A percentile compares a stretch with the other conserved stretches of the same genome.
These are phyloP conservation scores for Scotopteryx bipunctaria DNA, from an alignment of 2,888 invertebrate genomes.

Conservation along the genomic window DNA sequence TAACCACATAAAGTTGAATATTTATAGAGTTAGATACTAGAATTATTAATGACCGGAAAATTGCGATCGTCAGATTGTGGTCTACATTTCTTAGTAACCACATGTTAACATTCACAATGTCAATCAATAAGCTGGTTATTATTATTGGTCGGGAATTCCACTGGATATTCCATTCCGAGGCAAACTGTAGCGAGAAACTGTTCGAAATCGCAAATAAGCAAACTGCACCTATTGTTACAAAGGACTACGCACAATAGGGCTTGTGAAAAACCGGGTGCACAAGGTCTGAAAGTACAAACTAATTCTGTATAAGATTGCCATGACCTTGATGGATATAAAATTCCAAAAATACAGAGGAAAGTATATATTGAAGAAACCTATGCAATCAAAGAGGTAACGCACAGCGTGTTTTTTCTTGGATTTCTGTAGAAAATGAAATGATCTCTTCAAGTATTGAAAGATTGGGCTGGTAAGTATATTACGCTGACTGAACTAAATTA, in stretches of 20 bases:
- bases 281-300: not conserved
- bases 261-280: not conserved
- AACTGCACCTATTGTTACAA: not conserved
- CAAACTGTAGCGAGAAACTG: not conserved
- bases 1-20: slow-evolving; percentile 8
- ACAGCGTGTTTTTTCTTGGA: slow-evolving; percentile 10
- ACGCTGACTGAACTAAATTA: too few species aligned
- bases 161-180: not conserved
- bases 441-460: too few species aligned
- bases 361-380: slow-evolving; percentile 7
- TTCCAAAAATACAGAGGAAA: slow-evolving; percentile 5
- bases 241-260: slow-evolving; percentile 2
- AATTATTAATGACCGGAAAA: slow-evolving; percentile 1
- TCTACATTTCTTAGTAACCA: slow-evolving; percentile 7
- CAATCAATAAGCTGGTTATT: slow-evolving; percentile 9
- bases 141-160: slow-evolving; percentile 16
- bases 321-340: slow-evolving; percentile 1
- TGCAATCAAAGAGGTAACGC: slow-evolving; percentile 1
- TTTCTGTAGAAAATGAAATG: slow-evolving; percentile 14
- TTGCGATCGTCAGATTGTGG: slow-evolving; percentile 5
- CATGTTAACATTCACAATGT: slow-evolving; percentile 1
- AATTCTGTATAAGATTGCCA: not conserved
- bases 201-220: not conserved
- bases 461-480: too few species aligned
- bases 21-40: not conserved